phyloP scores from a whole-genome alignment of 2,113 vertebrate genomes.

The Aramus guarauna region DNA sequence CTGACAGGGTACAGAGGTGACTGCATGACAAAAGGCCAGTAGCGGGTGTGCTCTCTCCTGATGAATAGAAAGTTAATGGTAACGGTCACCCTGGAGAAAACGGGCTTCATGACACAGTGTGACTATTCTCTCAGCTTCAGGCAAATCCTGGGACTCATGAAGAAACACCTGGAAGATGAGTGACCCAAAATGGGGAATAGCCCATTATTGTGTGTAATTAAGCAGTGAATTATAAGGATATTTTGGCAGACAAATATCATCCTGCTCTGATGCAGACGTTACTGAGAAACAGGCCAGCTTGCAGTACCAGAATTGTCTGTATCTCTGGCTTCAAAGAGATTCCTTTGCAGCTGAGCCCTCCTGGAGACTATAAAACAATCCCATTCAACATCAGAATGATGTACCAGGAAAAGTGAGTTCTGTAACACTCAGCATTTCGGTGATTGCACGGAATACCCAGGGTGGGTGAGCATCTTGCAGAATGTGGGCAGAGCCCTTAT shows the following conservation, averaged over 20 bases:
- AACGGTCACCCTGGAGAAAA: background rate
- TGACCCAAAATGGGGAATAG: background rate
- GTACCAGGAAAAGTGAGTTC: background rate
- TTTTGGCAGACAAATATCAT: background rate
- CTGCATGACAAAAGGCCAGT: background rate
- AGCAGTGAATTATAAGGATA: background rate
- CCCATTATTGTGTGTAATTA: background rate
- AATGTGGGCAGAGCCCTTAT: background rate
- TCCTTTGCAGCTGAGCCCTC: background rate
- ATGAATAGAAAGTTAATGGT: background rate
- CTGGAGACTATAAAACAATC: background rate
- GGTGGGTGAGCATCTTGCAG: background rate
- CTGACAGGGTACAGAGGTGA: background rate
- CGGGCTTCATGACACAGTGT: background rate
- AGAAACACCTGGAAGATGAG: background rate
- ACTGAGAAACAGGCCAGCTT: background rate
- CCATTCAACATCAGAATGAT: background rate
- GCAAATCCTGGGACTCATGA: background rate
- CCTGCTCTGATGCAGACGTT: background rate
- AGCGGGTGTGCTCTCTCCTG: background rate
- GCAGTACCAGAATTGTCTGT: background rate
- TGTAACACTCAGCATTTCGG: accelerated
- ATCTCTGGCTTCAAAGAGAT: background rate
- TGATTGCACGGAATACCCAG: background rate
- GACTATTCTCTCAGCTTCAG: background rate